Base-by-base conservation (phyloP, 2,113 vertebrate genomes). In the Lasiurus borealis region DNA sequence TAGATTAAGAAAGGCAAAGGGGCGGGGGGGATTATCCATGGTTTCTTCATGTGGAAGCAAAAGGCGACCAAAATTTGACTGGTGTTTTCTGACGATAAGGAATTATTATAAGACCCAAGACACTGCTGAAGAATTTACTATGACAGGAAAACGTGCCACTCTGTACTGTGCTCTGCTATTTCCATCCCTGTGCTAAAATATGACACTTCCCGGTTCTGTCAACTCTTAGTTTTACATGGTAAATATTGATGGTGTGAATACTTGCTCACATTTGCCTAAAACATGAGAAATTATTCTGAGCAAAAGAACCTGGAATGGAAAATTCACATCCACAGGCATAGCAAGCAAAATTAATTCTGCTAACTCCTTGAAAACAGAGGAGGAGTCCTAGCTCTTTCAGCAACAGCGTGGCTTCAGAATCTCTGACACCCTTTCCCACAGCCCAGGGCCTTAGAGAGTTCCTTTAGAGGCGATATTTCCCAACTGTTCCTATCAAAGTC, bases 231-330 rank as follows among this genome's bases (percentile, higher is more conserved):
- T 97, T 96, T 95, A 97, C 78, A 96, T 95, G 90, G 95, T 97
- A 97, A 97, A 97, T 97, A 97, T 97, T 97, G 97, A 97, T 91
- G 93, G 96, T 97, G 96, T 95, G 93, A 97, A 95, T 93, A 89
- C 97, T 97, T 96, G 93, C 95, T 97, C 94, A 90, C 92, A 97
- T 96, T 97, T 97, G 96, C 95, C 95, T 97, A 96, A 95, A 95
- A 92, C 88, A 95, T 91, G 92, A 95, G 76, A 95, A 95, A 94
- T 62, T n/a, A 73, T 86, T 96, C 69, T 71, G 50, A 92, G 93
- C 50, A 27, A 48, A 91, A 93, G 54, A 94, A 90, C 69, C 80
- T 36, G 64, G 95, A 96, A 96, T 86, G 92, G 93, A 92, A 96
- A 97, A 95, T 95, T 95, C 80, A 96, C 93, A 90, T 95, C 95